Conservation (phyloP, 1,140 invertebrate species). For the Campoletis sonorensis region DNA sequence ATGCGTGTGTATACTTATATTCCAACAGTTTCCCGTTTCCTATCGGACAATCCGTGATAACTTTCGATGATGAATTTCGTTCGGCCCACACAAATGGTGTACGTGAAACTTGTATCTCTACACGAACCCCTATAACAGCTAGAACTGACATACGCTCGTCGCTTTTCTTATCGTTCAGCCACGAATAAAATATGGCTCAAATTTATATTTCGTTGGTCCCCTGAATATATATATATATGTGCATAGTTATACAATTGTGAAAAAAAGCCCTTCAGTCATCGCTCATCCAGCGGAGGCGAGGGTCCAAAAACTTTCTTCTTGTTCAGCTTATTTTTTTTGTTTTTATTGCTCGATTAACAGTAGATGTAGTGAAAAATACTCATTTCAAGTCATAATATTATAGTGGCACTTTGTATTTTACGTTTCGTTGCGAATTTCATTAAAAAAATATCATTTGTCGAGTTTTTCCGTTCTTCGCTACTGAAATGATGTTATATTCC, state of each 20-base stretch:
- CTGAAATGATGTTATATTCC: no score
- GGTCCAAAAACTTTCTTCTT: background rate
- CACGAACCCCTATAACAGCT: background rate
- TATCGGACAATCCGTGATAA: background rate
- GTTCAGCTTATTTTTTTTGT: no score
- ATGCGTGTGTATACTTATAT: background rate
- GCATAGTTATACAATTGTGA: background rate
- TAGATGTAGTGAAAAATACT: no score
- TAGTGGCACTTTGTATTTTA: no score
- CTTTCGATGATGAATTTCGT: slow-evolving; percentile 7
- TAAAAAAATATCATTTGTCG: no score
- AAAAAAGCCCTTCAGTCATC: slow-evolving; percentile 11
- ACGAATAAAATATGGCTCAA: slow-evolving; percentile 4
- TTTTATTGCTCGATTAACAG: no score
- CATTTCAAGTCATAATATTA: no score
- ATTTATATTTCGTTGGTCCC: background rate
- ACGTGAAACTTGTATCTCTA: background rate
- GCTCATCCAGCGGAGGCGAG: slow-evolving; percentile 14
- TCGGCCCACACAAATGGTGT: background rate
- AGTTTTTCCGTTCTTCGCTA: no score
- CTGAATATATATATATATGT: no score
- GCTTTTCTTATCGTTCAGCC: background rate
- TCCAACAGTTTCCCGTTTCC: slow-evolving; percentile 5
- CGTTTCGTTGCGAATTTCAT: no score
- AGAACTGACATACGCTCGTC: background rate